Conservation (phyloP, 2,113 vertebrate genomes). For the Mustela nigripes region DNA sequence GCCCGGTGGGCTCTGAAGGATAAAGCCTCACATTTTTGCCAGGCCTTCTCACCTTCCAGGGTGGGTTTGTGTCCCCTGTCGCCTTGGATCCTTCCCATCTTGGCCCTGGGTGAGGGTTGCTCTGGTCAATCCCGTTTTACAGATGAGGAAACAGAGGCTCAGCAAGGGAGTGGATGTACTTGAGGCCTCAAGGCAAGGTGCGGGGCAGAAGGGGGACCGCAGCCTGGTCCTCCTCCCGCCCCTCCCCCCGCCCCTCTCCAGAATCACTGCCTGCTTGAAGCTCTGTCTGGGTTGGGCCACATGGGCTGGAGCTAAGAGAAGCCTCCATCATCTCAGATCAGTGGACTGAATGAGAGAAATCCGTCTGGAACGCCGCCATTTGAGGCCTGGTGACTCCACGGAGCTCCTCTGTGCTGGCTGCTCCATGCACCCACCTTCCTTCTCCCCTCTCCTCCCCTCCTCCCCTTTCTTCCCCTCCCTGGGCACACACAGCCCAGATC, state of each 20-base stretch:
- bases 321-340: accelerated
- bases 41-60: too few species aligned
- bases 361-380: accelerated
- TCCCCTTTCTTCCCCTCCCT: background rate
- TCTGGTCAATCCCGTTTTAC: background rate
- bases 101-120: background rate
- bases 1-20: too few species aligned
- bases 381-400: background rate
- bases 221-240: too few species aligned
- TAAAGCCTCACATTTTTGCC: too few species aligned
- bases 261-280: background rate
- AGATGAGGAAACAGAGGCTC: too few species aligned
- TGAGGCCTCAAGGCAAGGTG: too few species aligned
- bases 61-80: background rate
- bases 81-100: background rate
- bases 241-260: too few species aligned
- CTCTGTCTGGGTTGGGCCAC: background rate
- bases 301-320: accelerated
- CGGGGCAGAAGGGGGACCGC: too few species aligned
- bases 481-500: background rate
- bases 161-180: too few species aligned
- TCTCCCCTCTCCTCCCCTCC: background rate
- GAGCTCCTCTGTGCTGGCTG: background rate
- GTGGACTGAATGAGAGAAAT: accelerated
- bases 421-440: accelerated